These are phyloP conservation scores for Barbus barbus DNA, from an alignment of 2,113 vertebrate genomes.

Conservation along the genomic window DNA sequence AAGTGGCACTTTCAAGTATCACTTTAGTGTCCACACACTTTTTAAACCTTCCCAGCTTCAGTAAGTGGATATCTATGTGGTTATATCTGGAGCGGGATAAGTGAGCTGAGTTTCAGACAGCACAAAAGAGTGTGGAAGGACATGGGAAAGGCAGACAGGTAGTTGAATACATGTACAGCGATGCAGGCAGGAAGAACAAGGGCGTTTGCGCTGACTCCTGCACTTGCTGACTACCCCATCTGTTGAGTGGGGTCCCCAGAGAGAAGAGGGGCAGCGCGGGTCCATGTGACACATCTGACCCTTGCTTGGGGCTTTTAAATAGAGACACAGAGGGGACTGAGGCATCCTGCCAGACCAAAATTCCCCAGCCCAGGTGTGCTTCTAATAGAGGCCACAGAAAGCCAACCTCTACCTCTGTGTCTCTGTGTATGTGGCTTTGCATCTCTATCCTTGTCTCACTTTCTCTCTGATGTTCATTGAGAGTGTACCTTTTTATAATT, in stretches of 20 bases:
- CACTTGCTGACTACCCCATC: slow-evolving; percentile 68
- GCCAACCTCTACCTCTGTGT: neutral
- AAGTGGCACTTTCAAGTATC: neutral
- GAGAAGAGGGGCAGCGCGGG: slow-evolving; percentile 68
- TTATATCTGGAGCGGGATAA: too few relatives aligned
- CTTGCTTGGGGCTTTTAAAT: slow-evolving; percentile 51
- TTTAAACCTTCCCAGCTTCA: slow-evolving; percentile 15
- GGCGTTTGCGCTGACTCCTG: slow-evolving; percentile 53
- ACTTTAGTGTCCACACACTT: neutral
- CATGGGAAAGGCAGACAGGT: slow-evolving; percentile 34
- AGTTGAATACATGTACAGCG: slow-evolving; percentile 46
- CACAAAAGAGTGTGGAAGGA: slow-evolving; percentile 47
- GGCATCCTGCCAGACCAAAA: slow-evolving; percentile 33
- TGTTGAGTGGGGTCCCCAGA: slow-evolving; percentile 73
- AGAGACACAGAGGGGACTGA: slow-evolving; percentile 31
- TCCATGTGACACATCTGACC: slow-evolving; percentile 74
- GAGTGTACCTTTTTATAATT: slow-evolving; percentile 4
- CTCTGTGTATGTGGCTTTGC: slow-evolving; percentile 22
- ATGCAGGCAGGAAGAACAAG: slow-evolving; percentile 17
- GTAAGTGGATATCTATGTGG: slow-evolving; percentile 18
- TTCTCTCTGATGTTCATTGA: neutral
- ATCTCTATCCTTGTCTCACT: neutral
- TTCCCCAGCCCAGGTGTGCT: slow-evolving; percentile 38
- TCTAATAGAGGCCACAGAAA: slow-evolving; percentile 17
- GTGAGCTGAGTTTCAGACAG: slow-evolving; percentile 18